phyloP scores from a whole-genome alignment of 2,888 invertebrate genomes.

The Cynaeus angustus region DNA sequence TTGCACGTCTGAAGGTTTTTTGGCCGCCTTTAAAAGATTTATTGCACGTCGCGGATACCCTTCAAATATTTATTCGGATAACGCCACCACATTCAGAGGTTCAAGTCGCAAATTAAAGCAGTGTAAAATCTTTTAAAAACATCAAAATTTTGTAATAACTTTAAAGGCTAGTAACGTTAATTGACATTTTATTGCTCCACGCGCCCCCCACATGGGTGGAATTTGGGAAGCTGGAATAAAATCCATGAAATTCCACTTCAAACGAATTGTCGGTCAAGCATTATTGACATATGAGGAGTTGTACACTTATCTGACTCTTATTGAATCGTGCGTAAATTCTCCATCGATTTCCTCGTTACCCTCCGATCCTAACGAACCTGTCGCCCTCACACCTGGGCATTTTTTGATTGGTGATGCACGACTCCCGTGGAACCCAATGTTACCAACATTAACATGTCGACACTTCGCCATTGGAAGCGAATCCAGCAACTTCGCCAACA shows the following conservation, averaged over 20 bases:
- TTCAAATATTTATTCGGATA: neutral
- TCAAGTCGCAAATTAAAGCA: neutral
- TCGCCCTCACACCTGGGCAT: too few relatives aligned
- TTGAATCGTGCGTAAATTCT: too few relatives aligned
- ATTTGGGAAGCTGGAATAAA: neutral
- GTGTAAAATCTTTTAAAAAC: neutral
- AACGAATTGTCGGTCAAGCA: neutral
- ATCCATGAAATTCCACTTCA: neutral
- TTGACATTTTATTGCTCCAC: neutral
- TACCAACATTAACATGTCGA: too few relatives aligned
- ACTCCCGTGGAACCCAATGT: too few relatives aligned
- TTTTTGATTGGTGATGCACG: too few relatives aligned
- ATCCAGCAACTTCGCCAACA: conserved; percentile 2
- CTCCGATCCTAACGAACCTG: too few relatives aligned
- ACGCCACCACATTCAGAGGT: neutral
- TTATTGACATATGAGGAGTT: neutral
- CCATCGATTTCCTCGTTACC: too few relatives aligned
- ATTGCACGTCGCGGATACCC: neutral
- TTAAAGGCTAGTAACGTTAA: neutral
- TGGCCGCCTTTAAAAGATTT: neutral
- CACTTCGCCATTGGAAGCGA: neutral
- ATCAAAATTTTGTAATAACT: neutral
- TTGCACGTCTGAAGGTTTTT: neutral
- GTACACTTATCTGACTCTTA: too few relatives aligned
- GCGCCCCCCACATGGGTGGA: neutral